A percentile compares a stretch with the other conserved stretches of the same genome.
Conservation (phyloP, 2,888 invertebrate genomes). For the Pristionchus fissidentatus region DNA sequence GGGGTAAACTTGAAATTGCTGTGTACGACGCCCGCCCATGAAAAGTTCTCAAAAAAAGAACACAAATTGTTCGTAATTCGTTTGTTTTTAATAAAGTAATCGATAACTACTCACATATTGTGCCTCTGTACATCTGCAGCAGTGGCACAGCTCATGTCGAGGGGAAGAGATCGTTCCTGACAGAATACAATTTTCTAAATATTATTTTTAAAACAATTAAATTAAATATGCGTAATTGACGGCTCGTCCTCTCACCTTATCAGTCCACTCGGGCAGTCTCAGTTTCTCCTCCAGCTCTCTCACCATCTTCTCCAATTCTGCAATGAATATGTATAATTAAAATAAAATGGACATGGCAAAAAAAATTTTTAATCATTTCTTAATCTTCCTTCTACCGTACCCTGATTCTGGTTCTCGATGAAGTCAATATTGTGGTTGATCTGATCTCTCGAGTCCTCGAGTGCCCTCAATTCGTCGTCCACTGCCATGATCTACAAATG, state of each 20-base stretch:
- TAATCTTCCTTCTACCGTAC: constrained; percentile 24
- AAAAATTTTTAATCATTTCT: background rate
- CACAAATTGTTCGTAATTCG: too few species aligned
- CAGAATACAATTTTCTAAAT: background rate
- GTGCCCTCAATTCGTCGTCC: constrained; percentile 54
- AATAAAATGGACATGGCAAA: background rate
- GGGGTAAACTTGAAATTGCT: too few species aligned
- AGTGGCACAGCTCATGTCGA: constrained; percentile 55
- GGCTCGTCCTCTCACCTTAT: background rate
- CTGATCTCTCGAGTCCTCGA: constrained; percentile 59
- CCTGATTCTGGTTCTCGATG: constrained; percentile 60
- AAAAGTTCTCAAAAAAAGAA: too few species aligned
- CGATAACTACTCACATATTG: constrained; percentile 53
- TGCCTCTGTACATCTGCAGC: constrained; percentile 57
- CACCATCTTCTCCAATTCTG: constrained; percentile 58
- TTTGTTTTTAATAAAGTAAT: background rate
- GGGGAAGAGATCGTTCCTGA: constrained; percentile 1
- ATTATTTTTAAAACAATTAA: background rate
- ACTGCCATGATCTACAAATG: constrained; percentile 51
- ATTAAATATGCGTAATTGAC: constrained; percentile 27
- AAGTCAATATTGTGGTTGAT: constrained; percentile 59
- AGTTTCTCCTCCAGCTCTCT: constrained; percentile 57
- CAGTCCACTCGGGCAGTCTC: constrained; percentile 56
- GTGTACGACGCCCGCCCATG: too few species aligned
- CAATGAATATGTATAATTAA: background rate